phyloP scores from a whole-genome alignment of 2,113 vertebrate genomes.

The Chaenocephalus aceratus region DNA sequence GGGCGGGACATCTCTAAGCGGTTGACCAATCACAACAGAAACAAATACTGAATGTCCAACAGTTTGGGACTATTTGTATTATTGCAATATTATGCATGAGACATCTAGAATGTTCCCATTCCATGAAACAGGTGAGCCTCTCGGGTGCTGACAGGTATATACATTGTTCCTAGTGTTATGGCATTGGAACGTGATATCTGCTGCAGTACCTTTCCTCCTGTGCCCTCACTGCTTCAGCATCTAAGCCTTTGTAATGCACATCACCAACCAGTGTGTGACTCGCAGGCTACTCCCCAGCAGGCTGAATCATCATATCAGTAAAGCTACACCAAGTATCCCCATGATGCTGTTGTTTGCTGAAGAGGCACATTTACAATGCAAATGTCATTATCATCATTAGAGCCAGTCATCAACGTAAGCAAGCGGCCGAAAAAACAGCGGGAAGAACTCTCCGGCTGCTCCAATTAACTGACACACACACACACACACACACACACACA shows the following conservation, averaged over 20 bases:
- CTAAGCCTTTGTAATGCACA: not conserved
- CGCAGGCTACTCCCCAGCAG: conserved; percentile 8
- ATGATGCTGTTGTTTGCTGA: conserved; percentile 56
- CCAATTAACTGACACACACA: conserved; percentile 74
- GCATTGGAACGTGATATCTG: too few relatives aligned
- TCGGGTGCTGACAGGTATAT: too few relatives aligned
- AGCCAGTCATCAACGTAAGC: conserved; percentile 59
- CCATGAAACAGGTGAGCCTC: too few relatives aligned
- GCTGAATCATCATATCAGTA: conserved; percentile 32
- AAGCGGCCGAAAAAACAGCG: conserved; percentile 27
- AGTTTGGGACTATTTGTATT: too few relatives aligned
- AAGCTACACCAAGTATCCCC: conserved; percentile 42
- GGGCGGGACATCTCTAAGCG: too few relatives aligned
- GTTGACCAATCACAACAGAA: too few relatives aligned
- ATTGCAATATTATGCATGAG: too few relatives aligned
- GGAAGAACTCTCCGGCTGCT: conserved; percentile 49
- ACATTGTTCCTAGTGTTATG: too few relatives aligned
- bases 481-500: conserved; percentile 2
- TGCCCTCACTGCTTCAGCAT: not conserved
- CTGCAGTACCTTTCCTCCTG: too few relatives aligned
- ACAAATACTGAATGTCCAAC: too few relatives aligned
- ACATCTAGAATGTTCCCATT: too few relatives aligned
- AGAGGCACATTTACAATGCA: conserved; percentile 68
- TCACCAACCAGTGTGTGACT: not conserved
- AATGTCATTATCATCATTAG: conserved; percentile 38